Percentiles rank a stretch among this genome's conserved stretches.
Conservation (phyloP, 2,888 invertebrate genomes). For the Mythimna lalbum region DNA sequence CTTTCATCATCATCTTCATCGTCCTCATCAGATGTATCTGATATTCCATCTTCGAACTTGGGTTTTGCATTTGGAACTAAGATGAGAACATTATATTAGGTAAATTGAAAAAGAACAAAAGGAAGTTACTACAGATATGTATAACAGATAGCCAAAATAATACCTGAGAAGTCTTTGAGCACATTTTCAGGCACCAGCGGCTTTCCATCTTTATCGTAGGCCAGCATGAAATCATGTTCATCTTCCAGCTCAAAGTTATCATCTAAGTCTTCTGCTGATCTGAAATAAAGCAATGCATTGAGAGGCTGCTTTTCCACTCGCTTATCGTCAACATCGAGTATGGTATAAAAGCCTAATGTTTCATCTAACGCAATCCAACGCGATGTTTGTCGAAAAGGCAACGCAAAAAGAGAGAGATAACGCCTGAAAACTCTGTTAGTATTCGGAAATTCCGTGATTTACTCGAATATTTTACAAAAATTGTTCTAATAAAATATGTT, state of each 20-base stretch:
- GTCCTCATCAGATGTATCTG: constrained; percentile 81
- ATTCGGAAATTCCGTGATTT: too few relatives aligned
- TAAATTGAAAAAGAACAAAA: too few relatives aligned
- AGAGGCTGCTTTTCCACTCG: too few relatives aligned
- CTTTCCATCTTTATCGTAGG: constrained; percentile 88
- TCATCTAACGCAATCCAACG: too few relatives aligned
- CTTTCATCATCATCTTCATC: constrained; percentile 70
- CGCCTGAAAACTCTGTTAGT: too few relatives aligned
- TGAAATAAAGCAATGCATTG: constrained; percentile 61
- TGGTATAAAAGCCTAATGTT: too few relatives aligned
- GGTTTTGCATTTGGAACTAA: constrained; percentile 84
- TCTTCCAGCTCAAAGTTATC: constrained; percentile 93
- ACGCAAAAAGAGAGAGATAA: too few relatives aligned
- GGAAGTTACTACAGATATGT: too few relatives aligned
- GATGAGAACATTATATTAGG: constrained; percentile 41
- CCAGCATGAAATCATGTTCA: constrained; percentile 86
- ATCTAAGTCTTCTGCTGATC: constrained; percentile 96
- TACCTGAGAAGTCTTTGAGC: constrained; percentile 83
- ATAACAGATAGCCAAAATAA: background rate
- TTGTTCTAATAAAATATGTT: too few relatives aligned
- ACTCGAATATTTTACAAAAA: too few relatives aligned
- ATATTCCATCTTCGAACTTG: constrained; percentile 83
- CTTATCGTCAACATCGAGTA: too few relatives aligned
- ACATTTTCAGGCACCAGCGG: constrained; percentile 84
- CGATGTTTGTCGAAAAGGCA: too few relatives aligned